These are phyloP conservation scores for Macrophya annulata DNA, from an alignment of 2,888 invertebrate species.

Conservation along the genomic window DNA sequence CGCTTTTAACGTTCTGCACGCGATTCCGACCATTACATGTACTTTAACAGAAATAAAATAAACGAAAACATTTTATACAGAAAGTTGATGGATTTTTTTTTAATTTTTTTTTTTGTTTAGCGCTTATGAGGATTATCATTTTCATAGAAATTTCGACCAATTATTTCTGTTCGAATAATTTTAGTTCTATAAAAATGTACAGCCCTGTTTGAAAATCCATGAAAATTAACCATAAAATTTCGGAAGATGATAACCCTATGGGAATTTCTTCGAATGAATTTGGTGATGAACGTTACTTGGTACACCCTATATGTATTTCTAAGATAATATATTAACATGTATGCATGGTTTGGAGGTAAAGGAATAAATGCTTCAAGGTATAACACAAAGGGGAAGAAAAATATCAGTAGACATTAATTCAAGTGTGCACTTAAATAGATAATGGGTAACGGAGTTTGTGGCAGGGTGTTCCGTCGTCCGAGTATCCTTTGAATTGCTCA, in stretches of 20 bases:
- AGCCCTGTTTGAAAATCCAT: not conserved
- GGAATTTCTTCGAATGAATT: not conserved
- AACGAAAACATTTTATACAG: not conserved
- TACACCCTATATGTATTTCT: not conserved
- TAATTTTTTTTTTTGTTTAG: too few relatives aligned
- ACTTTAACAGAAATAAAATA: not conserved
- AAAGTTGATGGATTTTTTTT: not conserved
- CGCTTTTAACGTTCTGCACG: slow-evolving; percentile 10
- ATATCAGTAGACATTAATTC: slow-evolving; percentile 54
- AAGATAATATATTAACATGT: not conserved
- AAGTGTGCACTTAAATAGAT: slow-evolving; percentile 60
- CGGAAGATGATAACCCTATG: not conserved
- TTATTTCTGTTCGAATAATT: not conserved
- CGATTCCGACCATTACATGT: slow-evolving; percentile 10
- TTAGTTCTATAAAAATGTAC: not conserved
- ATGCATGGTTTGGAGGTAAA: not conserved
- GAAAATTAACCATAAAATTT: not conserved
- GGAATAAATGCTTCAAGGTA: not conserved
- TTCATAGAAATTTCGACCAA: not conserved
- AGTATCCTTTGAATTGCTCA: slow-evolving; percentile 72
- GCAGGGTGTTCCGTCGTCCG: slow-evolving; percentile 60
- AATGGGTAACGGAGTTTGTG: slow-evolving; percentile 50
- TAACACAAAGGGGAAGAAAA: slow-evolving; percentile 43
- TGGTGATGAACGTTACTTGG: not conserved
- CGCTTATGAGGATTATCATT: not conserved